phyloP scores from a whole-genome alignment of 2,888 invertebrate species.

The Drosophila quasianomalipes region DNA sequence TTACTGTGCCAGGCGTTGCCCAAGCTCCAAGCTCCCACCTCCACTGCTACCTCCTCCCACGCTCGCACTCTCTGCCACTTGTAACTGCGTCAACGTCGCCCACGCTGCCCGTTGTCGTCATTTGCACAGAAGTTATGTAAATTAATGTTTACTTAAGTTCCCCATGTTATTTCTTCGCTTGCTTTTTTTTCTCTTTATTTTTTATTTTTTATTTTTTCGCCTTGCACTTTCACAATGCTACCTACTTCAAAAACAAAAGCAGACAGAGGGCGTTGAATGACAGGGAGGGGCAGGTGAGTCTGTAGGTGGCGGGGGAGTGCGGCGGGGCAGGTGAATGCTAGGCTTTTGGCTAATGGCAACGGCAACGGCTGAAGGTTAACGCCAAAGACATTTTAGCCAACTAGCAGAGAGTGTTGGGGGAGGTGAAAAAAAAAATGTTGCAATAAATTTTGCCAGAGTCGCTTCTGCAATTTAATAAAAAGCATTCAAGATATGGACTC shows the following conservation, averaged over 20 bases:
- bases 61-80: constrained; percentile 5
- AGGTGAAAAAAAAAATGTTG: constrained; percentile 47
- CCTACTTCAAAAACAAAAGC: constrained; percentile 81
- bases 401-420: not conserved
- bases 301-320: not conserved
- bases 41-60: not conserved
- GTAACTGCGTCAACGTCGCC: constrained; percentile 22
- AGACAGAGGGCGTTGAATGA: constrained; percentile 52
- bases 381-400: constrained; percentile 41
- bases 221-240: constrained; percentile 76
- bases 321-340: constrained; percentile 23
- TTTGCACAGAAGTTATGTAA: constrained; percentile 85
- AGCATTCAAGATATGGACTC: constrained; percentile 39
- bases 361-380: constrained; percentile 59
- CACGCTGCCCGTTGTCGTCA: constrained; percentile 71
- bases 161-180: constrained; percentile 77
- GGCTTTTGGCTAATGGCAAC: constrained; percentile 68
- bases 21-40: constrained; percentile 7
- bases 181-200: constrained; percentile 40
- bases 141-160: constrained; percentile 86
- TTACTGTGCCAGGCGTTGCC: constrained; percentile 46
- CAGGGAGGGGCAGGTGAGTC: not conserved
- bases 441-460: constrained; percentile 77
- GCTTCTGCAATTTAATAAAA: constrained; percentile 83
- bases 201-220: constrained; percentile 47